phyloP scores from a whole-genome alignment of 53 echinoderm and acorn worm genomes.

The Patiria pectinifera region DNA sequence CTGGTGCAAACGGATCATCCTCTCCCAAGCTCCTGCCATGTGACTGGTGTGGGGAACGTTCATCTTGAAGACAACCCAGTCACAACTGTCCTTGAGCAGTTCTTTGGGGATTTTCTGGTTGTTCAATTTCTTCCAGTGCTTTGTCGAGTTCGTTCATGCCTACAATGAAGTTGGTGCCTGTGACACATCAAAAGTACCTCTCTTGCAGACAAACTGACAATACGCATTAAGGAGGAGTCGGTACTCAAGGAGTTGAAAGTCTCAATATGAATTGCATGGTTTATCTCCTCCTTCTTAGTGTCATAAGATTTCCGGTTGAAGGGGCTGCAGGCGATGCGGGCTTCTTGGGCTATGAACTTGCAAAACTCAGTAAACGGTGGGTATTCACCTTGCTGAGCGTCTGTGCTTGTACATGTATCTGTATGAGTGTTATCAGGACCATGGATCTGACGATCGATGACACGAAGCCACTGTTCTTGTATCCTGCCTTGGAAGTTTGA shows the following conservation, averaged over 20 bases:
- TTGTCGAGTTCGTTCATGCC: neutral
- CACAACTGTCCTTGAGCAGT: constrained; percentile 11
- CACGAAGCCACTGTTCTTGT: constrained; percentile 14
- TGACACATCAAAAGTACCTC: too few species aligned
- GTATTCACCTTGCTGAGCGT: too few species aligned
- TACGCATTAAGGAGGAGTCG: too few species aligned
- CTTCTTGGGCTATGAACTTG: too few species aligned
- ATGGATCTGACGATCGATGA: neutral
- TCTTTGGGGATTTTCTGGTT: neutral
- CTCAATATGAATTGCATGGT: too few species aligned
- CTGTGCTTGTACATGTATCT: too few species aligned
- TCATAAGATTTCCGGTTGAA: too few species aligned
- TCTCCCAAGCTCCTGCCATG: constrained; percentile 66
- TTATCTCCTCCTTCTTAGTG: too few species aligned
- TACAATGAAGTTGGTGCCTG: neutral
- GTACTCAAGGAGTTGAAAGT: too few species aligned
- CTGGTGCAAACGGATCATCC: constrained; percentile 19
- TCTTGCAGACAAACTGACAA: too few species aligned
- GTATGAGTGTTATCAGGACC: neutral
- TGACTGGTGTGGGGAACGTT: constrained; percentile 66
- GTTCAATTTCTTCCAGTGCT: constrained; percentile 22
- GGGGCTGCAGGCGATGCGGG: too few species aligned
- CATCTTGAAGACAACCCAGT: constrained; percentile 1
- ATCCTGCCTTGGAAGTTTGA: neutral
- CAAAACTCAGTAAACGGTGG: too few species aligned